These are phyloP conservation scores for Siphonodentalium dalli DNA, from an alignment of 2,888 invertebrate genomes.

Conservation along the genomic window DNA sequence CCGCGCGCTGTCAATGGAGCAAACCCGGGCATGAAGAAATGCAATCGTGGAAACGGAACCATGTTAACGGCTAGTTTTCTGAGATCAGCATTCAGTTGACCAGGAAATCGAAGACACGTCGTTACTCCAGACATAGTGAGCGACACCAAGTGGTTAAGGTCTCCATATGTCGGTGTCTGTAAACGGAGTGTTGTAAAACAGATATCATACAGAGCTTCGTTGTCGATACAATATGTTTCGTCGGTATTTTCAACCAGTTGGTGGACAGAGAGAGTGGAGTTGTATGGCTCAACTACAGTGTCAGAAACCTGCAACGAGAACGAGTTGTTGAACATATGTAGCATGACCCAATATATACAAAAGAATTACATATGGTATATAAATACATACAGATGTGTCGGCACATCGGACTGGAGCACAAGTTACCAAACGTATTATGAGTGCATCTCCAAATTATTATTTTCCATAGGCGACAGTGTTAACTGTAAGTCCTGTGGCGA, in stretches of 20 bases:
- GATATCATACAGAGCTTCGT: slow-evolving; percentile 69
- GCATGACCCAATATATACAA: not conserved
- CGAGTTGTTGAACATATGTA: not conserved
- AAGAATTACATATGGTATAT: no score
- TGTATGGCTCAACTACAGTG: slow-evolving; percentile 76
- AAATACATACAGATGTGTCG: no score
- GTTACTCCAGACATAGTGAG: slow-evolving; percentile 68
- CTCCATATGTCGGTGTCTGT: slow-evolving; percentile 59
- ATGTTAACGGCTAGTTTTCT: slow-evolving; percentile 50
- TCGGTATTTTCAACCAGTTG: slow-evolving; percentile 69
- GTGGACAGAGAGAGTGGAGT: slow-evolving; percentile 77
- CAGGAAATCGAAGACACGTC: slow-evolving; percentile 55
- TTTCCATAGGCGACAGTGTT: no score
- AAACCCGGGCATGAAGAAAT: no score
- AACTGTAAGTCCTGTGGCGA: no score
- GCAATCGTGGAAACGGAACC: no score
- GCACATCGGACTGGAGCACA: no score
- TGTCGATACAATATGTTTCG: slow-evolving; percentile 69
- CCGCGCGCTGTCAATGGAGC: no score
- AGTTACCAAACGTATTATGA: no score
- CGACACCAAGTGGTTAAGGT: slow-evolving; percentile 63
- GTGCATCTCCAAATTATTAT: no score
- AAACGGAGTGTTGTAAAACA: slow-evolving; percentile 70
- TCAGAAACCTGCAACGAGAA: slow-evolving; percentile 76
- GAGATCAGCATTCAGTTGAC: slow-evolving; percentile 51